These are phyloP conservation scores for Eulemur rubriventer DNA, from an alignment of 2,797 vertebrate genomes.

Conservation along the genomic window DNA sequence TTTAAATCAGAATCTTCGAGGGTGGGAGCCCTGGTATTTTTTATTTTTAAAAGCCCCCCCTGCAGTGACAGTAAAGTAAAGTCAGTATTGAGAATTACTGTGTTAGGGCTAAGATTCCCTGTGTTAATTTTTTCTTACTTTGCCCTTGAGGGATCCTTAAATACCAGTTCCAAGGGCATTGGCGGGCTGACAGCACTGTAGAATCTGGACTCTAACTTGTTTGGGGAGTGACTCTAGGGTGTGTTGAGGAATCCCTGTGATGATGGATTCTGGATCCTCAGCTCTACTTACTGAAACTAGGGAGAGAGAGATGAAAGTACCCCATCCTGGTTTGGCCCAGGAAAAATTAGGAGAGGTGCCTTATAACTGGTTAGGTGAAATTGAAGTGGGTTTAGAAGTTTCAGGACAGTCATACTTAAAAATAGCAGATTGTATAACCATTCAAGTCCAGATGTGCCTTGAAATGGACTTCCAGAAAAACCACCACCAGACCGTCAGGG, in stretches of 20 bases:
- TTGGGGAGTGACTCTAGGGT: neutral
- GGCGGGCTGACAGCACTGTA: neutral
- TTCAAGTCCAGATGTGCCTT: neutral
- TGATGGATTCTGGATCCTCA: neutral
- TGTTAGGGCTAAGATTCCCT: neutral
- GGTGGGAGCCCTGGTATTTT: neutral
- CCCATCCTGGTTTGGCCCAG: neutral
- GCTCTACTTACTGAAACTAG: neutral
- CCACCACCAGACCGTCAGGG: neutral
- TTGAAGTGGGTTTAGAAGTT: neutral
- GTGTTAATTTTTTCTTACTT: neutral
- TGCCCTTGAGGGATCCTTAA: neutral
- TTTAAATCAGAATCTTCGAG: neutral
- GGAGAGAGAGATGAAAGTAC: neutral
- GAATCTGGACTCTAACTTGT: neutral
- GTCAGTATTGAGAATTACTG: neutral
- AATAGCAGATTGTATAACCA: neutral
- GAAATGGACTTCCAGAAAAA: neutral
- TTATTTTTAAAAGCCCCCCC: neutral
- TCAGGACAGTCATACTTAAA: constrained; percentile 26
- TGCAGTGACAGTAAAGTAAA: neutral
- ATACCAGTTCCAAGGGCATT: neutral
- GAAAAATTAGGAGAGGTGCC: neutral
- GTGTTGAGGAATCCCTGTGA: neutral
- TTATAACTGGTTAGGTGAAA: neutral